These are phyloP conservation scores for Spondyliosoma cantharus DNA, from an alignment of 2,797 vertebrate species.

Conservation along the genomic window DNA sequence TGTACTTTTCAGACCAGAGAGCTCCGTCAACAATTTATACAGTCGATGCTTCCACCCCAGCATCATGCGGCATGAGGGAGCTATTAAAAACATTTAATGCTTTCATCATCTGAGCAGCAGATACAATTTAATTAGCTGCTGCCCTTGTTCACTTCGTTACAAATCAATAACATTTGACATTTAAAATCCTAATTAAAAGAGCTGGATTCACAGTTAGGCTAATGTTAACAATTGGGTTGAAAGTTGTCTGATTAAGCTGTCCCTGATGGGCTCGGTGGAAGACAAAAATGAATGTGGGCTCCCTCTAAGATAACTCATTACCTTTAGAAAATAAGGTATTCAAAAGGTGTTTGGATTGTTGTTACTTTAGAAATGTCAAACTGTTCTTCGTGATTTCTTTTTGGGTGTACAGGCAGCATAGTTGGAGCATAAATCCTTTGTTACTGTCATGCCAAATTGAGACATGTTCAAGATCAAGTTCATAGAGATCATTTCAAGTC, in stretches of 20 bases:
- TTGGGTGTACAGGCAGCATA: background rate
- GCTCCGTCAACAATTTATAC: too few relatives aligned
- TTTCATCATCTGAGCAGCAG: slow-evolving; percentile 51
- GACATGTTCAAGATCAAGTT: background rate
- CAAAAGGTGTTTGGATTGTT: slow-evolving; percentile 2
- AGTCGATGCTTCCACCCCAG: background rate
- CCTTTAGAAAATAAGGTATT: slow-evolving; percentile 17
- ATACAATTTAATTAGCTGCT: slow-evolving; percentile 68
- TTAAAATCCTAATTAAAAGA: slow-evolving; percentile 74
- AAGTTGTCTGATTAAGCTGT: slow-evolving; percentile 44
- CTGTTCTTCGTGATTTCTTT: background rate
- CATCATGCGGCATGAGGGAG: slow-evolving; percentile 16
- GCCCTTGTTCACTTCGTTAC: slow-evolving; percentile 63
- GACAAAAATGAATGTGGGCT: background rate
- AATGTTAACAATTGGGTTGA: slow-evolving; percentile 49
- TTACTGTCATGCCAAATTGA: background rate
- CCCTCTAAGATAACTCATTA: slow-evolving; percentile 22
- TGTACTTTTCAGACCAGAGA: too few relatives aligned
- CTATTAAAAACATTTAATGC: slow-evolving; percentile 55
- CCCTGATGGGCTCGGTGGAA: slow-evolving; percentile 16
- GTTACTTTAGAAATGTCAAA: slow-evolving; percentile 24
- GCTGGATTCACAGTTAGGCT: slow-evolving; percentile 37
- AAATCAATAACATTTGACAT: slow-evolving; percentile 75
- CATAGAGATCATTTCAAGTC: too few relatives aligned
- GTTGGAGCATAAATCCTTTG: background rate